Conservation (phyloP, 1,140 invertebrate species). For the Palaemon carinicauda region DNA sequence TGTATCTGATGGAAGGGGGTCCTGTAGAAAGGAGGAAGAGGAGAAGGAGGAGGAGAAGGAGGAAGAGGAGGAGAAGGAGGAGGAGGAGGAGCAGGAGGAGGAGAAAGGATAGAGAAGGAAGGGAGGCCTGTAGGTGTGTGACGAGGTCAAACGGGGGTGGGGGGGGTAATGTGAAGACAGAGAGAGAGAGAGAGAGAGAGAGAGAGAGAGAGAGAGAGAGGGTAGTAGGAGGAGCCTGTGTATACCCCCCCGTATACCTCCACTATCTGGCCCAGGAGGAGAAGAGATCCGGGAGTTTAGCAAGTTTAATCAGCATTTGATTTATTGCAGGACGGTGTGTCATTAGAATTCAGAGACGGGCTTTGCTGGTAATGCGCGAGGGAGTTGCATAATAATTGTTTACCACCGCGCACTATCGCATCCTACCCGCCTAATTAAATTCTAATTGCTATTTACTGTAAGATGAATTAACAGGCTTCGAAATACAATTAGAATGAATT, state of each 20-base stretch:
- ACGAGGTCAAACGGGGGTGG: not conserved
- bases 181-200: not conserved
- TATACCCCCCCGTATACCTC: too few species aligned
- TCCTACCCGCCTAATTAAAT: not conserved
- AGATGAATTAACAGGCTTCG: not conserved
- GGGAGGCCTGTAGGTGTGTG: not conserved
- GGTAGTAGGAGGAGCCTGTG: too few species aligned
- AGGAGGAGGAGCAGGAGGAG: not conserved
- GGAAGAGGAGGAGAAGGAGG: not conserved
- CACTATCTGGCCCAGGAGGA: too few species aligned
- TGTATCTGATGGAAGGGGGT: not conserved
- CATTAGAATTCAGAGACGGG: not conserved
- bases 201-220: not conserved
- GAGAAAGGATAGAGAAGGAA: too few species aligned
- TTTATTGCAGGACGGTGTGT: not conserved
- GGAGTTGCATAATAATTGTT: slow-evolving; percentile 6
- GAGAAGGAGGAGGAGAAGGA: not conserved
- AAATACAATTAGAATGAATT: not conserved
- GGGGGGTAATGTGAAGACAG: not conserved
- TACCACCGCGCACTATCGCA: not conserved
- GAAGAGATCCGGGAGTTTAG: not conserved
- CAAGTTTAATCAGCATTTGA: not conserved
- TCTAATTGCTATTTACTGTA: not conserved
- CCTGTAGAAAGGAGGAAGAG: not conserved
- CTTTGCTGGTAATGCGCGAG: not conserved